Conservation (phyloP, 2,797 vertebrate genomes). For the Rhincodon typus region DNA sequence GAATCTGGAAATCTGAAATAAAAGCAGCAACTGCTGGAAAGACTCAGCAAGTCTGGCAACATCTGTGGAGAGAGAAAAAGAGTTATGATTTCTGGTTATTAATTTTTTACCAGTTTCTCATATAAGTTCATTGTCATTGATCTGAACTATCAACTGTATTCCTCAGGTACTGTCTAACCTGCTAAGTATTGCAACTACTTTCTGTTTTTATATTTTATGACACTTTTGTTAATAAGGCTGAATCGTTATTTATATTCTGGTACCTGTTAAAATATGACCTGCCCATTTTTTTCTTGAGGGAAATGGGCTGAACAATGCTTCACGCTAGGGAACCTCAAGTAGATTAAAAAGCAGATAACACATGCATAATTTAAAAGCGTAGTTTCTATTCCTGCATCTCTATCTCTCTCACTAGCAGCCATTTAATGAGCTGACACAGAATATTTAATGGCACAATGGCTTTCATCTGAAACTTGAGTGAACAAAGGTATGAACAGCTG, state of each 20-base stretch:
- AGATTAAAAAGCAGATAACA: neutral
- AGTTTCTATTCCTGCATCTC: neutral
- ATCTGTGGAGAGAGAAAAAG: neutral
- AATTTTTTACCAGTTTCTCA: neutral
- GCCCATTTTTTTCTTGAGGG: slow-evolving; percentile 1
- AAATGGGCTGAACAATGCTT: neutral
- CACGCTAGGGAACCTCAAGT: neutral
- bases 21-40: neutral
- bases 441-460: neutral
- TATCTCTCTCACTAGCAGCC: neutral
- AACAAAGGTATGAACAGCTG: neutral
- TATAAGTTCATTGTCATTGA: neutral
- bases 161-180: neutral
- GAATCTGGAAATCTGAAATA: neutral
- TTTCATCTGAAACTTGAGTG: slow-evolving; percentile 17
- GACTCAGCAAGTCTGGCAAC: neutral
- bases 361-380: slow-evolving; percentile 12
- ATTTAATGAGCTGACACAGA: neutral
- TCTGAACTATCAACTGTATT: neutral
- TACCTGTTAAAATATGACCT: neutral
- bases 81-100: neutral
- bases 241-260: neutral
- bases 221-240: neutral
- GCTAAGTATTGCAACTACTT: neutral
- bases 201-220: neutral